A percentile compares a stretch with the other conserved stretches of the same genome.
Conservation (phyloP, 1,140 invertebrate genomes). For the Helicoverpa zea region DNA sequence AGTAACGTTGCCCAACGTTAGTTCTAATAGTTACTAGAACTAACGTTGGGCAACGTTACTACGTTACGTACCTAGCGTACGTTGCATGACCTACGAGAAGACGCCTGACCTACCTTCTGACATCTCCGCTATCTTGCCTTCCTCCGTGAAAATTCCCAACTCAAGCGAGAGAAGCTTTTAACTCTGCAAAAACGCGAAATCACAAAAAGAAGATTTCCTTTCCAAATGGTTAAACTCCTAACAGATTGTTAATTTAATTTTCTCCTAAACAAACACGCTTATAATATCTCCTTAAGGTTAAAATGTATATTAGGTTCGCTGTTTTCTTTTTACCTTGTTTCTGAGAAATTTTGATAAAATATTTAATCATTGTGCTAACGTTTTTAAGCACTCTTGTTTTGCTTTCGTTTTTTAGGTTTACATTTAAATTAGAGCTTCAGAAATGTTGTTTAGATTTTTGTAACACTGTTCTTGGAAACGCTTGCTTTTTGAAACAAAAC, state of each 20-base stretch:
- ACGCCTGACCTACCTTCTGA: too few relatives aligned
- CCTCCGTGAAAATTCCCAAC: conserved; percentile 2
- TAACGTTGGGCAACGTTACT: too few relatives aligned
- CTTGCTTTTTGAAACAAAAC: too few relatives aligned
- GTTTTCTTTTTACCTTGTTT: conserved; percentile 7
- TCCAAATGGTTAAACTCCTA: conserved; percentile 48
- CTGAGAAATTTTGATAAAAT: conserved; percentile 3
- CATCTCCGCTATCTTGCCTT: too few relatives aligned
- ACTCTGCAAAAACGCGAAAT: conserved; percentile 34
- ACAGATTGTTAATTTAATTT: conserved; percentile 57
- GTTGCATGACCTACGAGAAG: too few relatives aligned
- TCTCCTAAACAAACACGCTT: conserved; percentile 51
- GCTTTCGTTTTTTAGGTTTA: background rate
- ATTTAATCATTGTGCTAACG: conserved; percentile 19
- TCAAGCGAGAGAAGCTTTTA: conserved; percentile 13
- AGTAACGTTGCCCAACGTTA: too few relatives aligned
- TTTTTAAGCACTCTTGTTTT: background rate
- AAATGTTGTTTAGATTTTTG: too few relatives aligned
- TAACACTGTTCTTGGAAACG: too few relatives aligned
- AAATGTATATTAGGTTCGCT: conserved; percentile 13
- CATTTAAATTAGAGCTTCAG: too few relatives aligned
- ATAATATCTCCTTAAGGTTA: conserved; percentile 21
- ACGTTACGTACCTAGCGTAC: too few relatives aligned
- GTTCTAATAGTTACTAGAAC: too few relatives aligned
- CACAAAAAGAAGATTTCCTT: conserved; percentile 37